Percentiles rank a stretch among this genome's conserved stretches.
Evolutionary conservation across 1,140 invertebrate genomes (phyloP).

Genomic region (Hormaphis cornu): DNA sequence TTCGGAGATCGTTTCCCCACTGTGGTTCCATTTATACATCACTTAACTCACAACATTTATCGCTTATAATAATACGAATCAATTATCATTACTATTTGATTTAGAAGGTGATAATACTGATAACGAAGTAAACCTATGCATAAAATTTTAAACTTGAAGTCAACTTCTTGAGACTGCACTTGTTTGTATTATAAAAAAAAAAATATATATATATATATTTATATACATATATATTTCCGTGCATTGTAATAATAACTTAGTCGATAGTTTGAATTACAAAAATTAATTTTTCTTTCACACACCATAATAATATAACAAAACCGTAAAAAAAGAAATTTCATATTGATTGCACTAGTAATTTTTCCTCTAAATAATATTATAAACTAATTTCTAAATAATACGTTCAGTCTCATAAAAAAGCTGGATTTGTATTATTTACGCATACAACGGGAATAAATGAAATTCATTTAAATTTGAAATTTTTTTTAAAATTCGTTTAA

Average conservation of each 20-base stretch:
- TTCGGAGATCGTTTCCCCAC: not conserved
- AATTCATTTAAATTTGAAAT: not conserved
- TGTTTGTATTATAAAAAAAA: not conserved
- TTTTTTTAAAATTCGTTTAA: too few species aligned
- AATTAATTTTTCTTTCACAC: not conserved
- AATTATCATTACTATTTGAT: not conserved
- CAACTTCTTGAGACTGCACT: slow-evolving; percentile 26
- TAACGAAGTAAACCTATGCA: not conserved
- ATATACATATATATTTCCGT: too few species aligned
- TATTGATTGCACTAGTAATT: not conserved
- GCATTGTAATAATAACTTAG: too few species aligned
- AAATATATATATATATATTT: not conserved
- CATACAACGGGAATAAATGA: not conserved
- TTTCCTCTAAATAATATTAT: too few species aligned
- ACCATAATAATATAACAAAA: not conserved
- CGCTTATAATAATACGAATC: not conserved
- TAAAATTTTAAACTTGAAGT: slow-evolving; percentile 10
- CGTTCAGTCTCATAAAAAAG: not conserved
- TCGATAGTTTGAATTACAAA: too few species aligned
- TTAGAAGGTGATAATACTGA: not conserved
- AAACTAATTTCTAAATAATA: too few species aligned
- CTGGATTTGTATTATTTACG: not conserved
- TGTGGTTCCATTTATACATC: not conserved
- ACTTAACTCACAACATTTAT: not conserved
- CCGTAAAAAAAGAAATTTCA: not conserved